These are phyloP conservation scores for Thomomys bottae DNA, from an alignment of 2,113 vertebrate genomes.

Conservation along the genomic window DNA sequence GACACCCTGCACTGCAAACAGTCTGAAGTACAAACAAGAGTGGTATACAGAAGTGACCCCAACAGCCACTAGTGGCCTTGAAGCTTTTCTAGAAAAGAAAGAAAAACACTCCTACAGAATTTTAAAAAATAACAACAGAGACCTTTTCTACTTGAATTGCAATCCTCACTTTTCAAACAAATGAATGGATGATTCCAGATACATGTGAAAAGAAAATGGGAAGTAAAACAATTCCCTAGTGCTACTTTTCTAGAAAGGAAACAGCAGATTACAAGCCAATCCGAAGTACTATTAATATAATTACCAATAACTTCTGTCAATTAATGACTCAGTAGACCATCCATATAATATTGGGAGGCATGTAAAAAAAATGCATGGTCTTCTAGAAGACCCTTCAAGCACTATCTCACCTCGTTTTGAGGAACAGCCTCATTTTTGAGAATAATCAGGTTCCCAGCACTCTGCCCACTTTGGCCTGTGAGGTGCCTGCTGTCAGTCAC, in stretches of 20 bases:
- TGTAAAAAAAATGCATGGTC: not conserved
- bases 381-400: conserved; percentile 14
- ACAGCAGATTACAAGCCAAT: conserved; percentile 10
- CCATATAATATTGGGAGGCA: not conserved
- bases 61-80: not conserved
- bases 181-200: not conserved
- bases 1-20: conserved; percentile 35
- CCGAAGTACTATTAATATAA: not conserved
- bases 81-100: not conserved
- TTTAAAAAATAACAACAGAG: not conserved
- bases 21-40: conserved; percentile 6
- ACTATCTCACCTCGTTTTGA: conserved; percentile 89
- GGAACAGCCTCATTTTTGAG: conserved; percentile 93
- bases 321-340: not conserved
- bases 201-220: conserved; percentile 19
- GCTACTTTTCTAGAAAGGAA: conserved; percentile 29
- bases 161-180: conserved; percentile 23
- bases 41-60: not conserved
- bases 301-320: not conserved
- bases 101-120: too few relatives aligned
- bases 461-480: conserved; percentile 94
- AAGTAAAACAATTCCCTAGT: conserved; percentile 27
- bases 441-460: conserved; percentile 91
- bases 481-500: conserved; percentile 94
- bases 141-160: conserved; percentile 28